These are phyloP conservation scores for Aphodius sticticus DNA, from an alignment of 2,888 invertebrate species.

Conservation along the genomic window DNA sequence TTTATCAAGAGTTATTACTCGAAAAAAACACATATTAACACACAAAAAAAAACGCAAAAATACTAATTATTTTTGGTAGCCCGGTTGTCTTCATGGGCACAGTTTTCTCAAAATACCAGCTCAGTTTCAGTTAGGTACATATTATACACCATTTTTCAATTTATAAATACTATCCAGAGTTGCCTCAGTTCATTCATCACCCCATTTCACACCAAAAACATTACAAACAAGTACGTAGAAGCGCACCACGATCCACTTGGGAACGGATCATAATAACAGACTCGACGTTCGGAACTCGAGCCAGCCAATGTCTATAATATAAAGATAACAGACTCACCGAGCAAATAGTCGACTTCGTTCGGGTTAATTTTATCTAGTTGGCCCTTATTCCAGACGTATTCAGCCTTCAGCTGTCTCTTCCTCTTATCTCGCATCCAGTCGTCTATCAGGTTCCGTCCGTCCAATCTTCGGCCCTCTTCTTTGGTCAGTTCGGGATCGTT, in stretches of 20 bases:
- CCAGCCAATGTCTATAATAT: neutral
- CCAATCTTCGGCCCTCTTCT: constrained; percentile 75
- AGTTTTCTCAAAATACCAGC: no score
- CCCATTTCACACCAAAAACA: neutral
- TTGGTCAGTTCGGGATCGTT: constrained; percentile 74
- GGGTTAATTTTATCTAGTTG: constrained; percentile 76
- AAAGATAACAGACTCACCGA: constrained; percentile 65
- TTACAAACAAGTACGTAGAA: neutral
- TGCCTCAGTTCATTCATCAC: neutral
- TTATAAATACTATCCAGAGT: no score
- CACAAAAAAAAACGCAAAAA: no score
- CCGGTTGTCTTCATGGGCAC: no score
- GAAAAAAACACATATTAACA: no score
- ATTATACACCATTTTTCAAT: no score
- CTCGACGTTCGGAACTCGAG: neutral
- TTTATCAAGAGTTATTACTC: no score
- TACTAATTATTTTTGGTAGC: neutral
- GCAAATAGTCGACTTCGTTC: constrained; percentile 74
- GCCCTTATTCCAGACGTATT: constrained; percentile 78
- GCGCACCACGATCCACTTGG: neutral
- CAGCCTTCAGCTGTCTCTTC: constrained; percentile 69
- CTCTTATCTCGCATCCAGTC: constrained; percentile 82
- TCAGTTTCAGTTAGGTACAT: no score
- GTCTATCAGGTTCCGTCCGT: constrained; percentile 80
- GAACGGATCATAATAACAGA: neutral